These are phyloP conservation scores for Neogobius melanostomus DNA, from an alignment of 2,113 vertebrate genomes.

Conservation along the genomic window DNA sequence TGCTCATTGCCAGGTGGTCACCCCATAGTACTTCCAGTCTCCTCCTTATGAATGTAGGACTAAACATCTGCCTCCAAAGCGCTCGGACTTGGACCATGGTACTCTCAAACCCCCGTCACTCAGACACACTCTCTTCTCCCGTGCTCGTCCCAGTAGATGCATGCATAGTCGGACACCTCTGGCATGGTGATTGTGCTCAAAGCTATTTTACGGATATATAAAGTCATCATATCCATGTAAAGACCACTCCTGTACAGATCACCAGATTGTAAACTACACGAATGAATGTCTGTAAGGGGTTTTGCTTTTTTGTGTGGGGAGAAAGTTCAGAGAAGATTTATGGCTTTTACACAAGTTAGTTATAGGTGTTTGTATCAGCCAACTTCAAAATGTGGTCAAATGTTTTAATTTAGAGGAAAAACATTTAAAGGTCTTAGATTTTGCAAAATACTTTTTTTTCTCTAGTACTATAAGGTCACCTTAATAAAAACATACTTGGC, in stretches of 20 bases:
- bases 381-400: neutral
- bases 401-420: neutral
- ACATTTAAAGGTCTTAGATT: neutral
- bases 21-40: neutral
- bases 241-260: neutral
- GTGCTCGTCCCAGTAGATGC: neutral
- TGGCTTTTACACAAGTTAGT: too few species aligned
- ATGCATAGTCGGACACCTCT: constrained; percentile 6
- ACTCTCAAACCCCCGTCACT: neutral
- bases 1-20: neutral
- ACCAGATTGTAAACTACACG: constrained; percentile 4
- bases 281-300: neutral
- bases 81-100: neutral
- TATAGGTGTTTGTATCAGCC: neutral
- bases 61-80: neutral
- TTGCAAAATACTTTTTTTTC: neutral
- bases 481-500: too few species aligned
- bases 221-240: neutral
- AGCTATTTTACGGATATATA: neutral
- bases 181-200: constrained; percentile 4
- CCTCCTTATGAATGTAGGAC: constrained; percentile 6
- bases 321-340: neutral
- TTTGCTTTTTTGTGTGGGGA: neutral
- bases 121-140: neutral
- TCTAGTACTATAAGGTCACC: too few species aligned